Evolutionary conservation across 35 echinoderm and acorn worm species (phyloP), one percentile per base, ranked within the genome.

Genomic region (Eucidaris tribuloides): DNA sequence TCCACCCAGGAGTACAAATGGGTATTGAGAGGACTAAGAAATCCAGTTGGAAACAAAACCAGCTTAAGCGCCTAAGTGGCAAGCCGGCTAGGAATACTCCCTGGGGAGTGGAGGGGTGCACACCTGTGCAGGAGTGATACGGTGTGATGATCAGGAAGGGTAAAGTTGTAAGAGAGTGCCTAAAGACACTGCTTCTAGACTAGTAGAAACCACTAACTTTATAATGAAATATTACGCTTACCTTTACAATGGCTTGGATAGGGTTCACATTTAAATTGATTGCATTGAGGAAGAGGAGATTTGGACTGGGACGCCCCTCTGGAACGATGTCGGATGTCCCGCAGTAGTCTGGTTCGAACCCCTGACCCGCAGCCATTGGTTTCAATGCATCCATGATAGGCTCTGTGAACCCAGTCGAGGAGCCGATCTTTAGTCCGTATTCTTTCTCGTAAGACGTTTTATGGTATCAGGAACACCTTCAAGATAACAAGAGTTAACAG

Each of bases 211-310:
- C n/a, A n/a, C n/a, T n/a, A n/a, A n/a, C n/a, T n/a, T n/a, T n/a
- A n/a, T n/a, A n/a, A n/a, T n/a, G n/a, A n/a, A n/a, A n/a, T n/a
- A n/a, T n/a, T n/a, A n/a, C n/a, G n/a, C n/a, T n/a, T 15, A 97
- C 94, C 94, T 97, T 97, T 2, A 97, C 81, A 13, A 97, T 71
- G 6, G 94, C 85, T 46, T 97, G 72, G 27, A 97, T 78, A 2
- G 94, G 94, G 58, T 91, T 62, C 3, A 97, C 62, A 37, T 89
- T 77, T 27, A 97, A 34, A 20, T 84, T 61, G 15, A 89, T 89
- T 14, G 78, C 79, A 92, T 97, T 97, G 9, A 97, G 57, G 77
- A 90, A 92, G 31, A 97, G 77, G 76, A 97, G 76, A 76, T 91
- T 84, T 32, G 94, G 94, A 70, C 63, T 80, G 1, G 94, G 94